Conservation (phyloP, 2,113 vertebrate species). For the Callithrix jacchus region DNA sequence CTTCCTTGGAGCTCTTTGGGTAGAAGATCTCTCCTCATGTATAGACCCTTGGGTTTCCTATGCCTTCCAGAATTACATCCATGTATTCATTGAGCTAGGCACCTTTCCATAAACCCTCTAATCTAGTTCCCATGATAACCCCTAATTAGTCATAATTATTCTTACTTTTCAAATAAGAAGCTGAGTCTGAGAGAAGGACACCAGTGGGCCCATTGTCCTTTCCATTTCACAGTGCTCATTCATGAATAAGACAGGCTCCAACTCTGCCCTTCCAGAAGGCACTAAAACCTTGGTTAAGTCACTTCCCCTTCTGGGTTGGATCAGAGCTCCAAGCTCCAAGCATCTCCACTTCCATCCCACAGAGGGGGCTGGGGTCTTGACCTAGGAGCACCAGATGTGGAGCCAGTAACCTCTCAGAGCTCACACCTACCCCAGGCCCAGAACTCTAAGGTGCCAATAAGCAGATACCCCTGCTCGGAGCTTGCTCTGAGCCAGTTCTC, state of each 20-base stretch:
- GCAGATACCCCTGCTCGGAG: neutral
- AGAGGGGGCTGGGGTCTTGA: neutral
- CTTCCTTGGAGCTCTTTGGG: neutral
- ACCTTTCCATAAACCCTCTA: neutral
- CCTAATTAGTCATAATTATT: neutral
- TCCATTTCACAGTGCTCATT: neutral
- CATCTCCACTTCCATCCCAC: neutral
- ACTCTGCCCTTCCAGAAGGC: neutral
- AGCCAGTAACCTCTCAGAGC: neutral
- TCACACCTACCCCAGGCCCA: neutral
- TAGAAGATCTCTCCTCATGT: neutral
- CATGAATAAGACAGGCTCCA: neutral
- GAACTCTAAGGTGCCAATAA: neutral
- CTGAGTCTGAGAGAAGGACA: neutral
- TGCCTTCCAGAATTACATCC: too few relatives aligned
- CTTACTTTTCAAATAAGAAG: neutral
- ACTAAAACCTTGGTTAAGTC: neutral
- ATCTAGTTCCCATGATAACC: too few relatives aligned
- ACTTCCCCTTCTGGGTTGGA: neutral
- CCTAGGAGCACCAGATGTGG: neutral
- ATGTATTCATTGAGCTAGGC: neutral
- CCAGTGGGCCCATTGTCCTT: accelerated
- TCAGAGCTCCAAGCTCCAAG: neutral
- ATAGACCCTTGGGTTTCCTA: too few relatives aligned
- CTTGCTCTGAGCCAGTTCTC: constrained; percentile 26